phyloP scores from a whole-genome alignment of 2,797 vertebrate species.

The Enteromius paludinosus region DNA sequence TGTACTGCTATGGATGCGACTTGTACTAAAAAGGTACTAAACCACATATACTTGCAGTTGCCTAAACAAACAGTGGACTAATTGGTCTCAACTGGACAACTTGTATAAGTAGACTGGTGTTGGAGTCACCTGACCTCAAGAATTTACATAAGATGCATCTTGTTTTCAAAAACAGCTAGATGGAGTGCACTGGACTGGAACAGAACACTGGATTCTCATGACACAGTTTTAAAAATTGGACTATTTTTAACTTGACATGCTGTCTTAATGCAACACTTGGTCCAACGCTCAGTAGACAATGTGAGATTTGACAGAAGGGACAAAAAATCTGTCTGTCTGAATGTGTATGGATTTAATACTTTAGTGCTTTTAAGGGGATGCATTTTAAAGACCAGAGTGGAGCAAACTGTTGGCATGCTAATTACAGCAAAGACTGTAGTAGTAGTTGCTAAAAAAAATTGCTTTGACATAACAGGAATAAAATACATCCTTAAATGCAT shows the following conservation, averaged over 20 bases:
- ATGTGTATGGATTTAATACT: background rate
- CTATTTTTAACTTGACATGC: conserved; percentile 7
- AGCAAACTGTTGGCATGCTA: background rate
- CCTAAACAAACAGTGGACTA: background rate
- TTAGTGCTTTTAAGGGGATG: background rate
- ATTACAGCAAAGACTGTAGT: background rate
- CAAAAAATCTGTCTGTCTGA: conserved; percentile 7
- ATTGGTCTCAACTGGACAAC: background rate
- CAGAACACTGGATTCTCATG: background rate
- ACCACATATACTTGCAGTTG: background rate
- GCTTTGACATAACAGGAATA: background rate
- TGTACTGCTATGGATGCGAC: background rate
- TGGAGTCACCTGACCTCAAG: background rate
- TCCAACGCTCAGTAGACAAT: background rate
- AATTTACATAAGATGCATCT: background rate
- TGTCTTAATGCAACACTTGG: background rate
- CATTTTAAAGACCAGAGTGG: background rate
- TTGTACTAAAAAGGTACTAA: background rate
- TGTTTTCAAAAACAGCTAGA: background rate
- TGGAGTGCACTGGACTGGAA: background rate
- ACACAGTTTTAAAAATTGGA: background rate
- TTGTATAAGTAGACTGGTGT: background rate
- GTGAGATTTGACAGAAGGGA: background rate
- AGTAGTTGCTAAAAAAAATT: background rate
- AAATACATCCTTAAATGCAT: background rate